Percentiles rank a stretch among this genome's conserved stretches.
Conservation (phyloP, 2,888 invertebrate species). For the Drosophila sordidula region DNA sequence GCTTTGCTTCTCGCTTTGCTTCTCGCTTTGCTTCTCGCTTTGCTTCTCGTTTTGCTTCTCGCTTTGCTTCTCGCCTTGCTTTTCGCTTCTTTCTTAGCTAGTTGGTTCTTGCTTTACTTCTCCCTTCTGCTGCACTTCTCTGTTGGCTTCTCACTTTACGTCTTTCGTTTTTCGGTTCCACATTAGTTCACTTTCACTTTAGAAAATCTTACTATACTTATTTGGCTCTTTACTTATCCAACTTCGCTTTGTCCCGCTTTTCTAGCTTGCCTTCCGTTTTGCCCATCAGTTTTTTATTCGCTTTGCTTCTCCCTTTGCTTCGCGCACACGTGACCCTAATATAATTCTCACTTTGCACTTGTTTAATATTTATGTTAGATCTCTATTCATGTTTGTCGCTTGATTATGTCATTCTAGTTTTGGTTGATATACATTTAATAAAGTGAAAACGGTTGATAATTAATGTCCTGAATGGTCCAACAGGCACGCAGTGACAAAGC, state of each 20-base stretch:
- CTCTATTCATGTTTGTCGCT: conserved; percentile 6
- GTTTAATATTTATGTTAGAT: conserved; percentile 28
- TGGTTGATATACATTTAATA: conserved; percentile 23
- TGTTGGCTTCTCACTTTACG: background rate
- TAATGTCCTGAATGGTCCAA: conserved; percentile 22
- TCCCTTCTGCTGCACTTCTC: background rate
- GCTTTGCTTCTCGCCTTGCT: background rate
- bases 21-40: too few species aligned
- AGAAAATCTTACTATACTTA: too few species aligned
- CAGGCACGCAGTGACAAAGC: conserved; percentile 13
- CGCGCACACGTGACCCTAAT: background rate
- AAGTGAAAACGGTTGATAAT: conserved; percentile 35
- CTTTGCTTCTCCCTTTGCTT: background rate
- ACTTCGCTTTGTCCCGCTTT: background rate
- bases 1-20: too few species aligned
- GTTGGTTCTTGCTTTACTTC: too few species aligned
- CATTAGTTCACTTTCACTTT: background rate
- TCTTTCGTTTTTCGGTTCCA: background rate
- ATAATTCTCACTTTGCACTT: conserved; percentile 14
- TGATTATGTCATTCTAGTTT: conserved; percentile 39
- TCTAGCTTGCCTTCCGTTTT: too few species aligned
- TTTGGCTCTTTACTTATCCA: background rate
- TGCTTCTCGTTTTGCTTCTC: too few species aligned
- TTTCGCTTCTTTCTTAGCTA: too few species aligned
- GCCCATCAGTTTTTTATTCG: too few species aligned